Conservation (phyloP, 2,113 vertebrate genomes). For the Protobothrops flavoviridis region DNA sequence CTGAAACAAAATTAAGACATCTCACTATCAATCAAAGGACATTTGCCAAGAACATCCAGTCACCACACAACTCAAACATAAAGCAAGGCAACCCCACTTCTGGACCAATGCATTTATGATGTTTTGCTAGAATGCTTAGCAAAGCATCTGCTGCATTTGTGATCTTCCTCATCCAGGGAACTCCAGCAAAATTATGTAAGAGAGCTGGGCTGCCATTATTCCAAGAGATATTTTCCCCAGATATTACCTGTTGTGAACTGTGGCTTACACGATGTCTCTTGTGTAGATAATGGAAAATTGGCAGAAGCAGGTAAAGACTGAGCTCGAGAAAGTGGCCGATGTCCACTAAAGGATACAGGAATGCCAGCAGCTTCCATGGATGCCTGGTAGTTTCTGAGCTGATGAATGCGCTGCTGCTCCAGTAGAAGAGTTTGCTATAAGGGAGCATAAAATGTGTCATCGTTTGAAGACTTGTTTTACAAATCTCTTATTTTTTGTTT, state of each 20-base stretch:
- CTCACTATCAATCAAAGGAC: not conserved
- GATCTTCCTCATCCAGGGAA: not conserved
- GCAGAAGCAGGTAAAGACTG: slow-evolving; percentile 93
- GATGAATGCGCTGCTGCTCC: slow-evolving; percentile 95
- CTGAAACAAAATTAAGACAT: not conserved
- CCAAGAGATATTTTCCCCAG: not conserved
- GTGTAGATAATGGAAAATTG: slow-evolving; percentile 87
- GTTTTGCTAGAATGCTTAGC: not conserved
- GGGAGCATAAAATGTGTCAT: not conserved
- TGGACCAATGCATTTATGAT: not conserved
- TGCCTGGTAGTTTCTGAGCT: slow-evolving; percentile 93
- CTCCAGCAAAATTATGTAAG: not conserved
- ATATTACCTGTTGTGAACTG: slow-evolving; percentile 91
- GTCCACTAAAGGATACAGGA: slow-evolving; percentile 79
- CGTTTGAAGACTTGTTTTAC: not conserved
- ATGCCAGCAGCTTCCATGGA: slow-evolving; percentile 91
- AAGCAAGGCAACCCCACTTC: not conserved
- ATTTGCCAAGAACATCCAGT: not conserved
- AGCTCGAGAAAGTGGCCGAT: slow-evolving; percentile 91
- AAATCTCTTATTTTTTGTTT: not conserved
- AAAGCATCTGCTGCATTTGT: not conserved
- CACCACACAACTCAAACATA: not conserved
- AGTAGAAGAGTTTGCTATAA: slow-evolving; percentile 89
- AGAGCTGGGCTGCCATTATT: not conserved
- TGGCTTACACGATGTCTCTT: slow-evolving; percentile 86